phyloP scores from a whole-genome alignment of 2,888 invertebrate species.

The Epinotia ramella region DNA sequence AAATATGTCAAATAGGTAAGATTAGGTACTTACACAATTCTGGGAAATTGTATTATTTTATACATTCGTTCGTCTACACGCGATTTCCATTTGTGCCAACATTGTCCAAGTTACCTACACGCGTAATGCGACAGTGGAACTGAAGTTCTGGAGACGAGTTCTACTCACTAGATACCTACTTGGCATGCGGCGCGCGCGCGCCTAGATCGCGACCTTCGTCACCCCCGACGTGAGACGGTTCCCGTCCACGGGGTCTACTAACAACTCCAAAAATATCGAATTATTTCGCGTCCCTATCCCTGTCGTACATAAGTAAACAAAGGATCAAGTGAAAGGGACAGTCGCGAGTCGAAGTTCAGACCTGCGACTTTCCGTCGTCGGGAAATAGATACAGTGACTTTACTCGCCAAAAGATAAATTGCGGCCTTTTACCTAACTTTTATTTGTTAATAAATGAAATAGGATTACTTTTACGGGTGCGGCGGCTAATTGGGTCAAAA shows the following conservation, averaged over 20 bases:
- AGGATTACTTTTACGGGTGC: slow-evolving; percentile 35
- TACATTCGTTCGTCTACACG: not conserved
- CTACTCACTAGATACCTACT: slow-evolving; percentile 46
- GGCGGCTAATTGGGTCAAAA: slow-evolving; percentile 39
- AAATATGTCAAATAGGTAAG: no score
- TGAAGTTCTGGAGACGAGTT: slow-evolving; percentile 25
- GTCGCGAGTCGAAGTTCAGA: not conserved
- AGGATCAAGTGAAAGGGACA: slow-evolving; percentile 8
- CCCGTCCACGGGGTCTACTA: slow-evolving; percentile 46
- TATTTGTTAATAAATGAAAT: slow-evolving; percentile 41
- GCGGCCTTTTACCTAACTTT: slow-evolving; percentile 33
- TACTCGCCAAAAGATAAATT: slow-evolving; percentile 43
- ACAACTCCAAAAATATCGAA: slow-evolving; percentile 2
- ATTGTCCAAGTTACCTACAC: slow-evolving; percentile 1
- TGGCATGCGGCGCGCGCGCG: slow-evolving; percentile 53
- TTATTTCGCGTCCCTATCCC: not conserved
- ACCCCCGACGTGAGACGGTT: slow-evolving; percentile 55
- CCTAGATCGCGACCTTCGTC: slow-evolving; percentile 50
- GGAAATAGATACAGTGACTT: slow-evolving; percentile 55
- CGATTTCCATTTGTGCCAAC: not conserved
- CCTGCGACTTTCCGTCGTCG: slow-evolving; percentile 11
- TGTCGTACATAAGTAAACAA: not conserved
- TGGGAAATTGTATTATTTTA: not conserved
- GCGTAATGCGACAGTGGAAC: slow-evolving; percentile 22
- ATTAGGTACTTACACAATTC: no score